Evolutionary conservation across 1,140 invertebrate species (phyloP).

Genomic region (Euschistus heros): DNA sequence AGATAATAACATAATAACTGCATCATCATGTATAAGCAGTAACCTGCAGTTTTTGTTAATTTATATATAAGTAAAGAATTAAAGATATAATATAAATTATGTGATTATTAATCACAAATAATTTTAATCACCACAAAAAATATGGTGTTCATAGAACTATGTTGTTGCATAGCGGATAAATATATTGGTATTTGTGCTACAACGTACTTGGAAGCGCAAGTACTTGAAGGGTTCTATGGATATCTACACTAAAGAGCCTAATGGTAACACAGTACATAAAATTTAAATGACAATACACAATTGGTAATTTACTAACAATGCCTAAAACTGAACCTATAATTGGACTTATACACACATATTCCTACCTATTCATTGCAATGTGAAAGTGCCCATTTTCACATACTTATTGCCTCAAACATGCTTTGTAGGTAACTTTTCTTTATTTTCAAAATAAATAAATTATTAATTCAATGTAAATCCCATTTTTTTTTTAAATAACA

Average conservation of each 20-base stretch:
- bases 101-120: constrained; percentile 15
- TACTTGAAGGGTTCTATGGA: constrained; percentile 24
- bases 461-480: not conserved
- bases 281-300: constrained; percentile 26
- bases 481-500: not conserved
- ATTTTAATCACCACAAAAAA: constrained; percentile 19
- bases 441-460: constrained; percentile 18
- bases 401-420: constrained; percentile 25
- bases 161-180: constrained; percentile 20
- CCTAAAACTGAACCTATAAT: constrained; percentile 23
- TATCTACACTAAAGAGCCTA: constrained; percentile 24
- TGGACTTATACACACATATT: constrained; percentile 25
- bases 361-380: constrained; percentile 24
- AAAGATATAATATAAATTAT: constrained; percentile 16
- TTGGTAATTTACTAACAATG: constrained; percentile 22
- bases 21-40: constrained; percentile 2
- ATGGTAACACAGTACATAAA: constrained; percentile 27
- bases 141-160: constrained; percentile 21
- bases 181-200: constrained; percentile 27
- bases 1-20: constrained; percentile 6
- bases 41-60: constrained; percentile 3
- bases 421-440: constrained; percentile 25
- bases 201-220: constrained; percentile 29
- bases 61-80: constrained; percentile 24
- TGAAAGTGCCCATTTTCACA: constrained; percentile 26